phyloP scores from a whole-genome alignment of 2,797 vertebrate species.

The Cygnus olor region DNA sequence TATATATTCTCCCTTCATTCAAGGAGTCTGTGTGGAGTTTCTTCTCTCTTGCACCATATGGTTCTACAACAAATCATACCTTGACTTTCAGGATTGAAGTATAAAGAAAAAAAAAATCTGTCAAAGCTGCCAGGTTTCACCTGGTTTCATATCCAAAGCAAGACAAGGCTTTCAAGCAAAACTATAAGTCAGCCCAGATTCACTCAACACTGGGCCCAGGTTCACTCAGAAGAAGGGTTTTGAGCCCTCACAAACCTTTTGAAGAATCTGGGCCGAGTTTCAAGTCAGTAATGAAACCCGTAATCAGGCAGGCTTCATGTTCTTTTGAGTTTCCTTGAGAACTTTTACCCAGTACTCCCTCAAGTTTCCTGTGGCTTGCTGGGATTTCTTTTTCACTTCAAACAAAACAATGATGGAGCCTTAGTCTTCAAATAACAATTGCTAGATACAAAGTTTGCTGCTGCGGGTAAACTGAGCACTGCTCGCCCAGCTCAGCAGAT shows the following conservation, averaged over 20 bases:
- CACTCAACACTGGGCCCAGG: slow-evolving; percentile 25
- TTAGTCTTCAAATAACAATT: not conserved
- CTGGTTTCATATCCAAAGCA: slow-evolving; percentile 28
- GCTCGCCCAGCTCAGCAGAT: not conserved
- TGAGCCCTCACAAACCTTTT: slow-evolving; percentile 12
- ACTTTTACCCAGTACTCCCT: not conserved
- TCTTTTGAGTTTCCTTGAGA: slow-evolving; percentile 39
- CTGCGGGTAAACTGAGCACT: not conserved
- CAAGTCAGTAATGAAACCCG: slow-evolving; percentile 15
- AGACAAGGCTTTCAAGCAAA: slow-evolving; percentile 30
- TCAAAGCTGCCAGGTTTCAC: slow-evolving; percentile 11
- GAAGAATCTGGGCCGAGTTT: slow-evolving; percentile 52
- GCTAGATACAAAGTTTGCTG: not conserved
- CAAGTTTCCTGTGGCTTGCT: slow-evolving; percentile 21
- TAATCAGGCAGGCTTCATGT: slow-evolving; percentile 17
- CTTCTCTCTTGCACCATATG: not conserved
- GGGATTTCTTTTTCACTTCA: not conserved
- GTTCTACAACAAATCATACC: not conserved
- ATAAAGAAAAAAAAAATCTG: not conserved
- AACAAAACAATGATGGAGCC: not conserved
- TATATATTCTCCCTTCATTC: not conserved
- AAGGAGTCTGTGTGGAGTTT: not conserved
- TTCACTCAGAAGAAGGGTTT: slow-evolving; percentile 19
- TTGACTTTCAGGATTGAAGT: not conserved
- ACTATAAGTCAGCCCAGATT: not conserved